phyloP scores from a whole-genome alignment of 2,888 invertebrate genomes.

The Drosophila robusta region DNA sequence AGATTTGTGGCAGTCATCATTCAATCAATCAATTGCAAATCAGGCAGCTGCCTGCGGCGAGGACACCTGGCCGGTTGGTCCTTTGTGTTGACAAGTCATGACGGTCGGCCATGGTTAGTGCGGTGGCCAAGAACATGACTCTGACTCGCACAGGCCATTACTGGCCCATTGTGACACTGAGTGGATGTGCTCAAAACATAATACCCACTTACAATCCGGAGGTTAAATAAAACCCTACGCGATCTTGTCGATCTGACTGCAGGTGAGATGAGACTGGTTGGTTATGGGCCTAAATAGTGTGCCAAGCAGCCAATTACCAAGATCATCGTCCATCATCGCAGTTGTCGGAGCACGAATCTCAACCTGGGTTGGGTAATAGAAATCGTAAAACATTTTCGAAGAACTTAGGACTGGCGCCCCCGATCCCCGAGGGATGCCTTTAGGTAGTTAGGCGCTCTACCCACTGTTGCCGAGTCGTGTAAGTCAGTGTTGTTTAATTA shows the following conservation, averaged over 20 bases:
- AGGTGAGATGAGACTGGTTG: no score
- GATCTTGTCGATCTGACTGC: no score
- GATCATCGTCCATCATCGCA: no score
- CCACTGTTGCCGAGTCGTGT: slow-evolving; percentile 54
- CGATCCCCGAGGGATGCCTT: not conserved
- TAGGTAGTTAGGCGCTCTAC: not conserved
- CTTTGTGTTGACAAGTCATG: slow-evolving; percentile 62
- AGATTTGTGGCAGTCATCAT: slow-evolving; percentile 63
- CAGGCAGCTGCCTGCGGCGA: slow-evolving; percentile 25
- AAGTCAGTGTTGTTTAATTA: slow-evolving; percentile 72
- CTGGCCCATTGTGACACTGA: no score
- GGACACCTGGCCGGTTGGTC: slow-evolving; percentile 17
- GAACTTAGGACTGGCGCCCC: no score
- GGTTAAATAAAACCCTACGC: no score
- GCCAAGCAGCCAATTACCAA: no score
- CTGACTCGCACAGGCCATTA: not conserved
- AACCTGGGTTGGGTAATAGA: no score
- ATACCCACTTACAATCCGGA: no score
- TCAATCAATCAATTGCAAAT: slow-evolving; percentile 70
- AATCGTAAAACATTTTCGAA: not conserved
- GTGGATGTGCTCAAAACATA: no score
- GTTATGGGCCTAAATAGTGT: no score
- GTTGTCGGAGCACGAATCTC: no score
- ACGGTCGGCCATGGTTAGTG: not conserved
- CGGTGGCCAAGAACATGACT: not conserved